Conservation (phyloP, 1,140 invertebrate species). For the Apis florea region DNA sequence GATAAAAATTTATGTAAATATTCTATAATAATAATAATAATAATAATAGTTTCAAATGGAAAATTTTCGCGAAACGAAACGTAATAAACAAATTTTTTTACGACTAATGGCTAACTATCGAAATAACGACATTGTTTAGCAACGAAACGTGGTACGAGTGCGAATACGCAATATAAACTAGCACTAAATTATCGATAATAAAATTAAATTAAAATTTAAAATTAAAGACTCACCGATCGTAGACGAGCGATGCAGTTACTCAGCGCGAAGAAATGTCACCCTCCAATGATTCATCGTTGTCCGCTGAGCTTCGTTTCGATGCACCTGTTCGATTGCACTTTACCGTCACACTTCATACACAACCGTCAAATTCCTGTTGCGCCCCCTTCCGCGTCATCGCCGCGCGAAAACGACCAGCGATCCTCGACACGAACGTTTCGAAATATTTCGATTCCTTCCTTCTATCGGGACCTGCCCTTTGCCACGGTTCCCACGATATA, state of each 20-base stretch:
- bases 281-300: constrained; percentile 8
- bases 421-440: not conserved
- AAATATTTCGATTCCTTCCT: constrained; percentile 35
- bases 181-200: not conserved
- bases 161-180: not conserved
- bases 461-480: not conserved
- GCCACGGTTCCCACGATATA: constrained; percentile 31
- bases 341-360: constrained; percentile 32
- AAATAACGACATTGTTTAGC: not conserved
- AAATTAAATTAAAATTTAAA: not conserved
- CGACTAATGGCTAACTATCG: not conserved
- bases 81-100: not conserved
- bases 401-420: not conserved
- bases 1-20: too few species aligned
- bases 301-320: not conserved
- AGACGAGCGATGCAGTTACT: constrained; percentile 4
- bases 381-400: constrained; percentile 20
- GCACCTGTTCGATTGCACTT: constrained; percentile 32
- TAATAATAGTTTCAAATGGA: too few species aligned
- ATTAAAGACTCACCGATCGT: constrained; percentile 4
- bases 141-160: too few species aligned
- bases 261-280: not conserved
- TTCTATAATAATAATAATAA: too few species aligned
- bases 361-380: constrained; percentile 40
- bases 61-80: not conserved